These are phyloP conservation scores for Galeopterus variegatus DNA, from an alignment of 2,113 vertebrate genomes.

Conservation along the genomic window DNA sequence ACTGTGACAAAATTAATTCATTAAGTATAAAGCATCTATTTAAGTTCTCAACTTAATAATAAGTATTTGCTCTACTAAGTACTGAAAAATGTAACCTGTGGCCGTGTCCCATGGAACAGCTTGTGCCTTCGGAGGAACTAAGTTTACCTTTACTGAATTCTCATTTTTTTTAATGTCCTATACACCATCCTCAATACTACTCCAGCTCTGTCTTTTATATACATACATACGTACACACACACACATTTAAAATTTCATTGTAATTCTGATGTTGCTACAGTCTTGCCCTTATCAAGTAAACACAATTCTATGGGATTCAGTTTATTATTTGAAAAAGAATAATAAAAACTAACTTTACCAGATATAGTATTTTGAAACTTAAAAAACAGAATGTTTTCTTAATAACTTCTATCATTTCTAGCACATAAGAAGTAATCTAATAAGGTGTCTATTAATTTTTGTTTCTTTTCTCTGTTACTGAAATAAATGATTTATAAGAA, in stretches of 20 bases:
- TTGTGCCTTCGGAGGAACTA: not conserved
- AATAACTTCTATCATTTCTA: not conserved
- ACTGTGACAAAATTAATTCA: not conserved
- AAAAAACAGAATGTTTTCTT: not conserved
- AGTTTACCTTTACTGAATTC: not conserved
- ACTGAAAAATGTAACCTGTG: not conserved
- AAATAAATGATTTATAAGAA: slow-evolving; percentile 15
- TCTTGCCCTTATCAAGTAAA: not conserved
- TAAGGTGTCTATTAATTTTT: not conserved
- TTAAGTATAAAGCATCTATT: not conserved
- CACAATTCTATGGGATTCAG: not conserved
- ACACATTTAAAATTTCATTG: not conserved
- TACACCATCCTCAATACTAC: not conserved
- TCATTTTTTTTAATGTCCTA: not conserved
- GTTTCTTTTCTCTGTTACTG: not conserved
- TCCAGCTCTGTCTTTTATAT: not conserved
- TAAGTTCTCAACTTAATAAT: not conserved
- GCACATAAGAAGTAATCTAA: not conserved
- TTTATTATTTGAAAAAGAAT: not conserved
- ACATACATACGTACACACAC: not conserved
- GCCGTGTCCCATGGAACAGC: not conserved
- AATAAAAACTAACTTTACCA: not conserved
- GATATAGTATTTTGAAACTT: not conserved
- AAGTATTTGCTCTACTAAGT: not conserved
- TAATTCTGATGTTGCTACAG: not conserved